Base-by-base conservation (phyloP, 2,888 invertebrate genomes). In the Parapristionchus giblindavisi region DNA sequence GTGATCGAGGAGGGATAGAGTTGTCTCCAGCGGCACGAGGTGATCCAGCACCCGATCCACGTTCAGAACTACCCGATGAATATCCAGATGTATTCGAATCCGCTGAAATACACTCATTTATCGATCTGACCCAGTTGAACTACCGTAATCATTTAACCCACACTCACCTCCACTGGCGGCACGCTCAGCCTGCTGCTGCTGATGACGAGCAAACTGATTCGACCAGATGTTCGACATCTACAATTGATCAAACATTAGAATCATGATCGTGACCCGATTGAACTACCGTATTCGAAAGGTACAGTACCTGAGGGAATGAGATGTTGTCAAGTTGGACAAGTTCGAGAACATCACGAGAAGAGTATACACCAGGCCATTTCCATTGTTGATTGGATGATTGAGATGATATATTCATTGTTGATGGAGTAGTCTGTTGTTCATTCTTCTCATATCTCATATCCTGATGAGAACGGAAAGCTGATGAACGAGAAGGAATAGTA, bases 1-100 rank as follows among this genome's bases (percentile, higher is more conserved):
- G 43, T 8, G 43, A 8, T 8, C 11, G 43, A 17, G 43, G 11
- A 17, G 11, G 11, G 27, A 32, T 27, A 24, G 63, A 27, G 24
- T 63, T n/a, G n/a, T n/a, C n/a, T n/a, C n/a, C 63, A 27, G 63
- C 63, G 27, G 63, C 63, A 40, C 63, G 63, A 4, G 71, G 71
- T 17, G 71, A 71, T 1, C 71, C 71, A 29, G 71, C 71, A 21
- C 71, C 71, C 1, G 71, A 71, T 1, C 71, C 56, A 21, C 71
- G 54, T 56, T 71, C 71, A 8, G 43, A 43, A 27, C 32, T 43
- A 27, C 71, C 71, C 6, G 71, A 71, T 3, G 56, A 56, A 40
- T 71, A 71, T 24, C 71, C 71, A n/a, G 54, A 54, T 6, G 56
- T 54, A 36, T 5, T 54, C 27, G 51, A 36, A 24, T 24, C 24